Evolutionary conservation across 2,113 vertebrate species (phyloP), one percentile per base, ranked within the genome.

Genomic region (Strix uralensis): DNA sequence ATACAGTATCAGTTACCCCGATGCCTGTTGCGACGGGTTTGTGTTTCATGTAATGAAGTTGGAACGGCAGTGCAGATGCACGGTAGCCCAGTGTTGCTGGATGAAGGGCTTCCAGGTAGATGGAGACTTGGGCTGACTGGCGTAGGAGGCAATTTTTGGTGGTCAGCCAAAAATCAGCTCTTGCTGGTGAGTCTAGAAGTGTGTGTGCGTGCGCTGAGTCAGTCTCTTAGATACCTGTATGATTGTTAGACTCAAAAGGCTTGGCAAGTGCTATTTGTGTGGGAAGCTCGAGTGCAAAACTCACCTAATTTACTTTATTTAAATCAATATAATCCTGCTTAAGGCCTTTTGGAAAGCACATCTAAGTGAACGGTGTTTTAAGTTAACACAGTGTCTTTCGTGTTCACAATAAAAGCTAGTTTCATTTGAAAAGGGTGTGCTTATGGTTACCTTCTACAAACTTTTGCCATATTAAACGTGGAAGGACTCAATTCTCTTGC

Each of bases 271-370:
- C 55, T 86, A 7, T 19, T 38, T 67, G 81, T 82, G 86, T 90
- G 91, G 86, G 95, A 88, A 95, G 83, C 63, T 70, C 0, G 2
- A 95, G 74, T 80, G 84, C 62, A 92, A 93, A 96, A 58, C 80
- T 74, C 65, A 84, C 89, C 88, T 86, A 10, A 75, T 97, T 95
- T 93, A 93, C 85, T 94, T 84, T 81, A 92, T 96, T 94, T 95
- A 93, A 94, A 95, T 85, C 70, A 44, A 40, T 78, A n/a, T 67
- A 13, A 11, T 90, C 83, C 67, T 74, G 84, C 86, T 81, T 51
- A 91, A 88, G 86, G 93, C 61, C n/a, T 91, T 92, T 94, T 94
- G 94, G 92, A 82, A 88, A 72, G 90, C 88, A 87, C 73, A 62
- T 95, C 80, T 92, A 25, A 95, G 81, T 36, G 61, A 91, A 18